phyloP scores from a whole-genome alignment of 1,140 invertebrate species.

The Drosophila subpulchrella region DNA sequence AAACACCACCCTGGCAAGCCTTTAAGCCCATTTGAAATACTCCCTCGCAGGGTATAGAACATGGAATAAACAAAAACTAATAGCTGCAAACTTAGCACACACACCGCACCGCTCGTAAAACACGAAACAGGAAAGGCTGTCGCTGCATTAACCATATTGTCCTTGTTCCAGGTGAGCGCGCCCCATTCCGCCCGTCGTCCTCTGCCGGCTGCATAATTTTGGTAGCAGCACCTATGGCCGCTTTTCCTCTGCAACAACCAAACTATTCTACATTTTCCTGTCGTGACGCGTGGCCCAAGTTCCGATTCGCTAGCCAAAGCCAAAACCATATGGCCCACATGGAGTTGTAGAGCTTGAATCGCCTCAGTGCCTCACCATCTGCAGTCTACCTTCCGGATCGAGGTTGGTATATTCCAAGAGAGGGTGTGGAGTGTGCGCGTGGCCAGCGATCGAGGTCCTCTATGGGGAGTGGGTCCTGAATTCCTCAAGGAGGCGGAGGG shows the following conservation, averaged over 20 bases:
- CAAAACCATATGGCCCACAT: slow-evolving; percentile 48
- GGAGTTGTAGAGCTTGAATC: slow-evolving; percentile 42
- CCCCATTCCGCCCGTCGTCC: slow-evolving; percentile 44
- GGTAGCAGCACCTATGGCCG: slow-evolving; percentile 37
- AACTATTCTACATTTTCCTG: slow-evolving; percentile 57
- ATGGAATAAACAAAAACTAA: slow-evolving; percentile 71
- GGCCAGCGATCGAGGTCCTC: slow-evolving; percentile 52
- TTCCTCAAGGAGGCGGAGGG: slow-evolving; percentile 23
- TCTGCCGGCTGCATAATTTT: slow-evolving; percentile 64
- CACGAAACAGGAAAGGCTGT: slow-evolving; percentile 72
- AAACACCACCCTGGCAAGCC: slow-evolving; percentile 18
- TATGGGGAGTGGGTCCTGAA: not conserved
- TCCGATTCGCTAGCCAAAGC: slow-evolving; percentile 23
- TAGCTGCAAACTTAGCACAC: slow-evolving; percentile 49
- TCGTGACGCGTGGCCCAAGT: slow-evolving; percentile 70
- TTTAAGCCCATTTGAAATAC: slow-evolving; percentile 25
- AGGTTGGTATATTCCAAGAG: not conserved
- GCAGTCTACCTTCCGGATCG: slow-evolving; percentile 34
- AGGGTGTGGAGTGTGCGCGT: slow-evolving; percentile 33
- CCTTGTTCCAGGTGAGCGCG: slow-evolving; percentile 78
- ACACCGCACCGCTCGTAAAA: slow-evolving; percentile 43
- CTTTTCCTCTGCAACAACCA: slow-evolving; percentile 41
- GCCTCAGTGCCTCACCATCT: slow-evolving; percentile 70
- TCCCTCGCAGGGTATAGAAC: slow-evolving; percentile 33
- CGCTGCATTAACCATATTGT: slow-evolving; percentile 75